phyloP scores from a whole-genome alignment of 1,140 invertebrate genomes.

The Halesus radiatus region DNA sequence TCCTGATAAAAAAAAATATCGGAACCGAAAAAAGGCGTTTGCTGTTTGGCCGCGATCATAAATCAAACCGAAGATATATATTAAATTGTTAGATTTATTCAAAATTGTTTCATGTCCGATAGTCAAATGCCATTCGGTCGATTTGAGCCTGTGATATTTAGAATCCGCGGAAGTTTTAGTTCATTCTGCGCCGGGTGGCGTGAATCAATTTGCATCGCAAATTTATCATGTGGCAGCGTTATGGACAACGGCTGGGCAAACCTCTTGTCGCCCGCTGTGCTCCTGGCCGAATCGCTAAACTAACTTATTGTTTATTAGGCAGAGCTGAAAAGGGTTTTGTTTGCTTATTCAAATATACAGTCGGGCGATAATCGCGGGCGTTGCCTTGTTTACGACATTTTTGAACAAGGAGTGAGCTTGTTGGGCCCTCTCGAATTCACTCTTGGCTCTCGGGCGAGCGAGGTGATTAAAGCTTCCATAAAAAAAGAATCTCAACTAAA shows the following conservation, averaged over 20 bases:
- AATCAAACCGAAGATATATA: conserved; percentile 26
- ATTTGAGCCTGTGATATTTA: conserved; percentile 30
- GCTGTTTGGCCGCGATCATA: conserved; percentile 20
- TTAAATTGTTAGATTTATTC: conserved; percentile 27
- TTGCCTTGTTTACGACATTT: conserved; percentile 49
- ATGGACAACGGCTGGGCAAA: conserved; percentile 38
- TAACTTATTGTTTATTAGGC: conserved; percentile 56
- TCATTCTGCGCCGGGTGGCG: conserved; percentile 37
- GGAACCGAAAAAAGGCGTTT: conserved; percentile 10
- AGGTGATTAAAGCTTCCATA: conserved; percentile 21
- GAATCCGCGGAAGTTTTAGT: conserved; percentile 30
- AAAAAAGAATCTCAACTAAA: not conserved
- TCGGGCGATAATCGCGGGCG: conserved; percentile 47
- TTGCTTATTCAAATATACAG: conserved; percentile 55
- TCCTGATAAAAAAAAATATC: conserved; percentile 21
- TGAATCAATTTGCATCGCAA: conserved; percentile 58
- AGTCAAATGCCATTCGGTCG: conserved; percentile 22
- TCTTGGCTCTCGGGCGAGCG: not conserved
- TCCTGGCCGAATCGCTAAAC: conserved; percentile 30
- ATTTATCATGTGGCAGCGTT: conserved; percentile 50
- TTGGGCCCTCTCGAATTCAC: not conserved
- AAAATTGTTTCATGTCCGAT: conserved; percentile 29
- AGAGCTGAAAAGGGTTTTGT: conserved; percentile 53
- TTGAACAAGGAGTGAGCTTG: conserved; percentile 29
- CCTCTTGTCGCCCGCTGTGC: conserved; percentile 48